phyloP scores from a whole-genome alignment of 2,888 invertebrate genomes.

The Eupsilia transversa region DNA sequence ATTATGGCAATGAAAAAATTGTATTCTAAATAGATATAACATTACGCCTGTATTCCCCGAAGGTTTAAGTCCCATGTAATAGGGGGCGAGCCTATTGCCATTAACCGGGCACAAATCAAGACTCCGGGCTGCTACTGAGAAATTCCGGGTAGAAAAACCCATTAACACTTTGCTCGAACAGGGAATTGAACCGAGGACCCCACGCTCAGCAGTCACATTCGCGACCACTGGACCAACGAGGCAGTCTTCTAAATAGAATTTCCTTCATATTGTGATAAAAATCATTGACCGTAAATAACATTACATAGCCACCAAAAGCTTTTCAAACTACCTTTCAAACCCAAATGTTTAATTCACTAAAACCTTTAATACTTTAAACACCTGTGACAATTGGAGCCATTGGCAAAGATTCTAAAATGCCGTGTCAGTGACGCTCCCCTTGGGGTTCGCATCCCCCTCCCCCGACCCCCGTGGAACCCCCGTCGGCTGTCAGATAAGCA shows the following conservation, averaged over 20 bases:
- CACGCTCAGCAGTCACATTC: too few species aligned
- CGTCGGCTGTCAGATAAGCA: constrained; percentile 73
- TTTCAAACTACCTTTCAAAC: constrained; percentile 18
- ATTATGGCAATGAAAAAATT: not conserved
- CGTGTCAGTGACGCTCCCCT: constrained; percentile 55
- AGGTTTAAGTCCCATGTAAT: too few species aligned
- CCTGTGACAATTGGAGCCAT: constrained; percentile 49
- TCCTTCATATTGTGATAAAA: constrained; percentile 5
- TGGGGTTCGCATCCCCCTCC: constrained; percentile 28
- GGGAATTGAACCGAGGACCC: too few species aligned
- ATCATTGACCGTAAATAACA: constrained; percentile 32
- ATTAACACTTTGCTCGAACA: too few species aligned
- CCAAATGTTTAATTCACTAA: constrained; percentile 39
- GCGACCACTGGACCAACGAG: too few species aligned
- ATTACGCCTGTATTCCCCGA: too few species aligned
- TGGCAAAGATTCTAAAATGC: constrained; percentile 57
- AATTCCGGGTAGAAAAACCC: too few species aligned
- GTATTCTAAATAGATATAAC: constrained; percentile 17
- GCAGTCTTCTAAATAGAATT: not conserved
- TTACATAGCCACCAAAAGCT: constrained; percentile 29
- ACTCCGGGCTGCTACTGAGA: too few species aligned
- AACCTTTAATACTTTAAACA: constrained; percentile 32
- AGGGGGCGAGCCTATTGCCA: too few species aligned
- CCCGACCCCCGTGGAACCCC: constrained; percentile 32
- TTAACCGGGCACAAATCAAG: too few species aligned